Percentiles rank a stretch among this genome's conserved stretches.
Evolutionary conservation across 2,888 invertebrate genomes (phyloP).

Genomic region (Orchestes rusci): DNA sequence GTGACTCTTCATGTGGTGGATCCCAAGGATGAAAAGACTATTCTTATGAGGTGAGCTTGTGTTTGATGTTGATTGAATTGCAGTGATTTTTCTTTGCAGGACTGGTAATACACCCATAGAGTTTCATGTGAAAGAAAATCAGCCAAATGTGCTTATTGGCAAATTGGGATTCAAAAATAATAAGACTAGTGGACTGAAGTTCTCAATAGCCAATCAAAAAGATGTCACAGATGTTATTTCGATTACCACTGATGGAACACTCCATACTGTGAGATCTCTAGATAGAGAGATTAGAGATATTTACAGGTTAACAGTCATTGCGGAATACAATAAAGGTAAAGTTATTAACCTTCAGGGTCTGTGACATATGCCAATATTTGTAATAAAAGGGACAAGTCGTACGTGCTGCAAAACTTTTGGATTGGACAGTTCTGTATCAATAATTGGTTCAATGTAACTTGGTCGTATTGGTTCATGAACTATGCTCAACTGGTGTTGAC

Average conservation of each 20-base stretch:
- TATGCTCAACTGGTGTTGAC: no score
- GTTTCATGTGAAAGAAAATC: slow-evolving; percentile 71
- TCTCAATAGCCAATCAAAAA: slow-evolving; percentile 75
- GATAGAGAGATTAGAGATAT: slow-evolving; percentile 68
- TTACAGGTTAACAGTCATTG: slow-evolving; percentile 72
- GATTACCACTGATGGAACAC: slow-evolving; percentile 69
- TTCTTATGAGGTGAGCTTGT: slow-evolving; percentile 53
- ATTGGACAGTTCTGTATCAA: no score
- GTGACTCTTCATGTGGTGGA: slow-evolving; percentile 78
- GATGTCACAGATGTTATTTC: slow-evolving; percentile 74
- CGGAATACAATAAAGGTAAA: slow-evolving; percentile 60
- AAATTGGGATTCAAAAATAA: slow-evolving; percentile 54
- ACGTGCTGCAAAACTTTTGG: no score
- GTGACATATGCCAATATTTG: background rate
- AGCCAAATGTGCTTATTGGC: slow-evolving; percentile 65
- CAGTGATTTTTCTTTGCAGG: slow-evolving; percentile 39
- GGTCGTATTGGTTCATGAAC: no score
- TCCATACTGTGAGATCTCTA: slow-evolving; percentile 68
- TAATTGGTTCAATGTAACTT: no score
- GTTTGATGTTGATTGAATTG: background rate
- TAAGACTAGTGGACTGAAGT: slow-evolving; percentile 48
- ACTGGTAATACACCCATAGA: slow-evolving; percentile 62
- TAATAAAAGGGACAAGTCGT: no score
- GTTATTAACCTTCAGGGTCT: background rate
- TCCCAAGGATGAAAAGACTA: slow-evolving; percentile 62